A percentile compares a stretch with the other conserved stretches of the same genome.
Conservation (phyloP, 30 jellyfish, hydroid and myxozoan species). For the Turritopsis rubra region DNA sequence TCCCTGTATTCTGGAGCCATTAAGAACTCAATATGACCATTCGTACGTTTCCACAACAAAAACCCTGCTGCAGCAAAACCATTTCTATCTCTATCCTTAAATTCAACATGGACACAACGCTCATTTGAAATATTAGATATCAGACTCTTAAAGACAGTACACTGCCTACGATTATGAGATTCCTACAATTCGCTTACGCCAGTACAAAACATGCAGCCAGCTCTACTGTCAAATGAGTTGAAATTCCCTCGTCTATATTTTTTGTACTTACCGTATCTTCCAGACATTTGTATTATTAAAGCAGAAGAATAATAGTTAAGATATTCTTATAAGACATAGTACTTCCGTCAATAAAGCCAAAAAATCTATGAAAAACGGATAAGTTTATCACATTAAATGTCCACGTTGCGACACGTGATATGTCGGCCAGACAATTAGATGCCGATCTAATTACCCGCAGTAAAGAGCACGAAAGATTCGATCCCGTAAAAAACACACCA, state of each 20-base stretch:
- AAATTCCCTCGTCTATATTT: neutral
- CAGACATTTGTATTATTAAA: too few relatives aligned
- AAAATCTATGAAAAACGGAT: too few relatives aligned
- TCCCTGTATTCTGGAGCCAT: slow-evolving; percentile 13
- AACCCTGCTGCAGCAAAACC: slow-evolving; percentile 17
- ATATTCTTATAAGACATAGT: too few relatives aligned
- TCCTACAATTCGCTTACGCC: neutral
- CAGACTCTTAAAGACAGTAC: neutral
- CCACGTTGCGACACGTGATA: too few relatives aligned
- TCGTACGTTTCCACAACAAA: slow-evolving; percentile 1
- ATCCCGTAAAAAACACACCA: too few relatives aligned
- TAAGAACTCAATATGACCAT: neutral
- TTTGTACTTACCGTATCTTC: neutral
- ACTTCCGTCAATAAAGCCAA: too few relatives aligned
- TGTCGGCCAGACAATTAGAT: too few relatives aligned
- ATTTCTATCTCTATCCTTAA: neutral
- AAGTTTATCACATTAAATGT: too few relatives aligned
- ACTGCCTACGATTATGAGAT: neutral
- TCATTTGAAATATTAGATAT: neutral
- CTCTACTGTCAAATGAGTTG: neutral
- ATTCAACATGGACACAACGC: neutral
- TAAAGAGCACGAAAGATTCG: too few relatives aligned
- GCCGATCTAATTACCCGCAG: too few relatives aligned
- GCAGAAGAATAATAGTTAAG: too few relatives aligned
- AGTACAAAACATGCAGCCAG: slow-evolving; percentile 13